Evolutionary conservation across 37 sponge, comb jelly and placozoan genomes (phyloP), one percentile per base, ranked within the genome.

Genomic region (Corticium candelabrum): DNA sequence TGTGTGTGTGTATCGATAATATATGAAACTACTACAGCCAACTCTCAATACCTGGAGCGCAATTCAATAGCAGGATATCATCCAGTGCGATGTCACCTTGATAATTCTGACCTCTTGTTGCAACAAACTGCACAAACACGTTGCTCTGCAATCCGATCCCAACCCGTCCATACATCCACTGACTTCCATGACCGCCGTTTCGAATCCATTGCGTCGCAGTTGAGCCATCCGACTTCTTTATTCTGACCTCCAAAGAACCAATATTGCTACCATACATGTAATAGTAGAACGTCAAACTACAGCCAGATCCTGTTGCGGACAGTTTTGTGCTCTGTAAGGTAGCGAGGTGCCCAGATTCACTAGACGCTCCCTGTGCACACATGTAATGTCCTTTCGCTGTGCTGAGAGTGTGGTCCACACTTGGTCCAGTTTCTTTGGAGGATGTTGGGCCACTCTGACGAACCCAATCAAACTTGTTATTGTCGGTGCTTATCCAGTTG

Each of bases 381-480:
- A 78, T 78, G 78, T 82, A 82, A 70, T 82, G 78, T 1, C 83
- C 83, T 33, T 3, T 40, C 3, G 4, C 37, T 5, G 33, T 81
- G 29, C 82, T 76, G 62, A 80, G 33, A 1, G 82, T 81, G 76
- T 81, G 82, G 38, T 81, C 82, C 3, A n/a, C 4, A 4, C 11
- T 34, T 3, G 82, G 82, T 2, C 82, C 82, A 3, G 82, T 81
- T 37, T 79, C 36, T 29, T 34, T 33, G 50, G 80, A 79, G 1
- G 36, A 41, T 37, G 80, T 79, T 1, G 69, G 4, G 2, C 80
- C 80, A 2, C 41, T 69, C 30, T 35, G 72, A 29, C 69, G 4
- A n/a, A 69, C 36, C 81, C 81, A 80, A 41, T 80, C 81, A 3
- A 80, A 41, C 73, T 73, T 70, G 31, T 80, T 74, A 74, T 80